Evolutionary conservation across 2,113 vertebrate genomes (phyloP).

Genomic region (rat (Rattus norvegicus)): DNA sequence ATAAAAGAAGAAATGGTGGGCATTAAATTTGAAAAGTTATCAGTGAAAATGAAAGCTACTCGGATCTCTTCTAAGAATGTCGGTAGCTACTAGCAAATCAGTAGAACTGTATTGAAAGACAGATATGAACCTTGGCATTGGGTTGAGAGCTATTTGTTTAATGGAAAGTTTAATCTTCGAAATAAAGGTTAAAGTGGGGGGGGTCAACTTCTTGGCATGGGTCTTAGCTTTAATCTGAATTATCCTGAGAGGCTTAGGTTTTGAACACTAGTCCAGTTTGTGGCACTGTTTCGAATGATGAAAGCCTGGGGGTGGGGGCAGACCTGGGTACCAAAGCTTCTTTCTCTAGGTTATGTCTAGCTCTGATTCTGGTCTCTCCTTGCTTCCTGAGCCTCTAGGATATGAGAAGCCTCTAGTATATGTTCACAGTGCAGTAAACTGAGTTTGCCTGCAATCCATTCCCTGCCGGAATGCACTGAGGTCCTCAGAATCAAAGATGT

Average conservation of each 20-base stretch:
- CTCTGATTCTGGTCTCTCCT: not conserved
- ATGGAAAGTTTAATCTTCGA: constrained; percentile 1
- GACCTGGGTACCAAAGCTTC: not conserved
- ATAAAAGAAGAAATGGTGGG: not conserved
- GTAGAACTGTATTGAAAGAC: not conserved
- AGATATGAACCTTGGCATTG: not conserved
- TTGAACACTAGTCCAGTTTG: not conserved
- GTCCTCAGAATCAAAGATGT: not conserved
- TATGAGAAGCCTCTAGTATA: not conserved
- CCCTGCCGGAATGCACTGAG: not conserved
- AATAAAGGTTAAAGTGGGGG: constrained; percentile 9
- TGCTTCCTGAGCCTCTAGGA: not conserved
- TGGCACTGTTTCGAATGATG: not conserved
- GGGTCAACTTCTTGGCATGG: not conserved
- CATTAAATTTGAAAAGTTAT: not conserved
- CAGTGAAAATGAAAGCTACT: not conserved
- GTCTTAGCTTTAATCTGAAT: not conserved
- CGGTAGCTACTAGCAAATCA: not conserved
- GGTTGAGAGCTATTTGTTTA: not conserved
- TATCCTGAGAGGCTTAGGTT: not conserved
- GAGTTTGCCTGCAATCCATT: not conserved
- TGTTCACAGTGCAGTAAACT: not conserved
- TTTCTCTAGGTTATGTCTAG: not conserved
- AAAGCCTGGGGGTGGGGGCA: not conserved
- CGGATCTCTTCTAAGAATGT: not conserved